A percentile compares a stretch with the other conserved stretches of the same genome.
phyloP scores from a whole-genome alignment of 2,888 invertebrate genomes.

The Tridacna crocea region DNA sequence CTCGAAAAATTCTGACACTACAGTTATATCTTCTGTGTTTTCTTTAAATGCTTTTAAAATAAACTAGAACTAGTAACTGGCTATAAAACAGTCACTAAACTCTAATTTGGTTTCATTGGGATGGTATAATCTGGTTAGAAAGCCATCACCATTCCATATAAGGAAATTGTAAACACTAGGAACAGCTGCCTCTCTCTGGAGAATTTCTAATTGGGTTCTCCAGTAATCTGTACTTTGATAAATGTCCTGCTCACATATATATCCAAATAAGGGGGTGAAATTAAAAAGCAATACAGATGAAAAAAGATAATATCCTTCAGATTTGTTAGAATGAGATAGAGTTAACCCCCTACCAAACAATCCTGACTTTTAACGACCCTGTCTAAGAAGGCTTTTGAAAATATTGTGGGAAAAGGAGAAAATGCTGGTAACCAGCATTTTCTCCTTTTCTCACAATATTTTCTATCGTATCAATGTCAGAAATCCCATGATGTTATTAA shows the following conservation, averaged over 20 bases:
- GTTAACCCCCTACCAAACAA: neutral
- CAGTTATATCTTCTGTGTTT: no score
- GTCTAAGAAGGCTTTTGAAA: neutral
- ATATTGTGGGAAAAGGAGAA: neutral
- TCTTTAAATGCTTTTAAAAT: no score
- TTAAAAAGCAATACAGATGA: neutral
- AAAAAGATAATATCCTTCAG: neutral
- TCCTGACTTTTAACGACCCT: neutral
- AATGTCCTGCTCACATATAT: neutral
- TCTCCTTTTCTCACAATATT: no score
- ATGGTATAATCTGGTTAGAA: conserved; percentile 2
- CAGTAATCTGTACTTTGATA: neutral
- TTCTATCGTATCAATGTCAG: no score
- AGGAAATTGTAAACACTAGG: conserved; percentile 11
- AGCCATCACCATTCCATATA: conserved; percentile 16
- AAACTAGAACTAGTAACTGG: no score
- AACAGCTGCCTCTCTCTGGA: conserved; percentile 10
- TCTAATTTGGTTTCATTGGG: neutral
- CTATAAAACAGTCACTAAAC: no score
- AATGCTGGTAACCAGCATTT: no score
- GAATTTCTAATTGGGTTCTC: conserved; percentile 13
- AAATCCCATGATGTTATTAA: no score
- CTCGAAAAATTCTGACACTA: no score
- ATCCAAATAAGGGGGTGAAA: neutral
- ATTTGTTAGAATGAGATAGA: neutral